Conservation (phyloP, 2,888 invertebrate species). For the Ochropacha duplaris region DNA sequence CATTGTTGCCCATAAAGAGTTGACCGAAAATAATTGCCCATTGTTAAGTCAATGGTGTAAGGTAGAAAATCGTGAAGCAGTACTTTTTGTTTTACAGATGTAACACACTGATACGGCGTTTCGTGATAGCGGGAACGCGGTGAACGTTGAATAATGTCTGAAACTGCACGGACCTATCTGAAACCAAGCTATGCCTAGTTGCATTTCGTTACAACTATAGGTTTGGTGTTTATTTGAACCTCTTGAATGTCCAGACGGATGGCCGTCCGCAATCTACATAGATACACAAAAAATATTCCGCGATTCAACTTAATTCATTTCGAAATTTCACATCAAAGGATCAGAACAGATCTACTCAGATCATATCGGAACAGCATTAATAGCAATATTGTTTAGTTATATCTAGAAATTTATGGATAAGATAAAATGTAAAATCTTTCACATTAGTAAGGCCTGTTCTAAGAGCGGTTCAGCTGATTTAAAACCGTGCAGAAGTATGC, state of each 20-base stretch:
- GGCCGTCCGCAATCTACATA: too few relatives aligned
- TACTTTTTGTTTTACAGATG: too few relatives aligned
- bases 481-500: not conserved
- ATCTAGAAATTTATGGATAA: not conserved
- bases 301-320: too few relatives aligned
- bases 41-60: not conserved
- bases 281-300: too few relatives aligned
- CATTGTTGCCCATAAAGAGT: conserved; percentile 5
- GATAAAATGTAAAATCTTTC: too few relatives aligned
- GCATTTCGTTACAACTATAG: not conserved
- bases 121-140: not conserved
- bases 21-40: conserved; percentile 4
- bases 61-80: not conserved
- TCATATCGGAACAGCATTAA: not conserved
- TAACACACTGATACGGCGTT: conserved; percentile 1
- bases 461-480: not conserved
- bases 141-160: not conserved
- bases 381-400: not conserved
- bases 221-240: too few relatives aligned
- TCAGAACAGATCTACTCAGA: too few relatives aligned
- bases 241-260: too few relatives aligned
- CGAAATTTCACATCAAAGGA: not conserved
- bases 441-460: not conserved
- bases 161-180: not conserved
- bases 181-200: not conserved